Percentiles rank a stretch among this genome's conserved stretches.
Conservation (phyloP, 1,140 invertebrate genomes). For the Drosophila truncata region DNA sequence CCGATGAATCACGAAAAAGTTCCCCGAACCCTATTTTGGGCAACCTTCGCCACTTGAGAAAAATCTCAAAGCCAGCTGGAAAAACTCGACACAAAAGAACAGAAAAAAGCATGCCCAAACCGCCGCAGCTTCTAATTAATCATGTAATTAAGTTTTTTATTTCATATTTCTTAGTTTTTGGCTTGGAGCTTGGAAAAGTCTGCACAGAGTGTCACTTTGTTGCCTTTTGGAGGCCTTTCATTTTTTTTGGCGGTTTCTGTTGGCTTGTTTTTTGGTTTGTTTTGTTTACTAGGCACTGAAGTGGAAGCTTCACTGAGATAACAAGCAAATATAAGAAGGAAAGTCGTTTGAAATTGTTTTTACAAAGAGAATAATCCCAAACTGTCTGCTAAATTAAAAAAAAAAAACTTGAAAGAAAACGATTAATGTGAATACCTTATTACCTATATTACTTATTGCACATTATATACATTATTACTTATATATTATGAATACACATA, state of each 20-base stretch:
- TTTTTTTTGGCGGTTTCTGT: slow-evolving; percentile 33
- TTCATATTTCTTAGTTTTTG: slow-evolving; percentile 37
- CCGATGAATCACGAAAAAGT: slow-evolving; percentile 65
- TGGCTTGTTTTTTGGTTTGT: slow-evolving; percentile 17
- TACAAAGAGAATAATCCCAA: background rate
- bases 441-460: too few species aligned
- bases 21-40: slow-evolving; percentile 54
- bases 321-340: background rate
- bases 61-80: slow-evolving; percentile 18
- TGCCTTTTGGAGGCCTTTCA: slow-evolving; percentile 59
- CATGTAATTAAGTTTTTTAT: slow-evolving; percentile 70
- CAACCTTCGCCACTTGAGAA: slow-evolving; percentile 59
- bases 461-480: too few species aligned
- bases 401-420: background rate
- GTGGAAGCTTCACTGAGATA: background rate
- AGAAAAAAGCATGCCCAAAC: slow-evolving; percentile 25
- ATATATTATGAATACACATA: too few species aligned
- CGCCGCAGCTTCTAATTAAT: slow-evolving; percentile 59
- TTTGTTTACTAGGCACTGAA: slow-evolving; percentile 2
- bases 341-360: background rate
- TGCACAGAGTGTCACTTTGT: slow-evolving; percentile 45
- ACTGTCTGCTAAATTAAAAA: background rate
- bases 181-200: slow-evolving; percentile 57
- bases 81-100: slow-evolving; percentile 33
- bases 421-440: too few species aligned